Evolutionary conservation across 2,888 invertebrate species (phyloP).

Genomic region (Thereva unica): DNA sequence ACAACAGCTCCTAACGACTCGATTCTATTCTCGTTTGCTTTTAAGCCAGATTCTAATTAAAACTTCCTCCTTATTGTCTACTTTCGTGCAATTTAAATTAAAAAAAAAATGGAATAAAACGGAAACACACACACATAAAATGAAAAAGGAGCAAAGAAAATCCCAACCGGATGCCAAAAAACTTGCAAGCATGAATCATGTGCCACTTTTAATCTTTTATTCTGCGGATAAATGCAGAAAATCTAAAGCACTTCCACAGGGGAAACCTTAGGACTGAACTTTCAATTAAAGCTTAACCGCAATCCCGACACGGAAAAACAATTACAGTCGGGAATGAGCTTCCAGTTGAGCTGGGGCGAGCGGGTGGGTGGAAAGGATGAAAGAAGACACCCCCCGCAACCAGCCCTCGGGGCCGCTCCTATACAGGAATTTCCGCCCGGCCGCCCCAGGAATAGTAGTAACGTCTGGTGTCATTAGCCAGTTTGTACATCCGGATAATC

Average conservation of each 20-base stretch:
- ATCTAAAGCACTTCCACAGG: conserved; percentile 7
- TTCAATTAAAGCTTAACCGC: conserved; percentile 32
- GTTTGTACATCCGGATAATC: conserved; percentile 35
- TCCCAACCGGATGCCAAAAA: no score
- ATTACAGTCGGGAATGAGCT: conserved; percentile 31
- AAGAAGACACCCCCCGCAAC: no score
- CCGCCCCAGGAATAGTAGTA: conserved; percentile 14
- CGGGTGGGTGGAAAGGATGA: conserved; percentile 1
- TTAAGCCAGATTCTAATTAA: no score
- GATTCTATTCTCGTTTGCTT: no score
- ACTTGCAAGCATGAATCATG: no score
- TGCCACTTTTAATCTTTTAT: neutral
- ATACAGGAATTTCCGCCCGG: neutral
- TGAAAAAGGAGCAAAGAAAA: no score
- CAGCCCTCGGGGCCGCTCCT: neutral
- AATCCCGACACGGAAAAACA: conserved; percentile 26
- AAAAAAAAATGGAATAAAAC: no score
- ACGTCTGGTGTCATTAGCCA: conserved; percentile 34
- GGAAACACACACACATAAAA: no score
- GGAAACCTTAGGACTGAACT: conserved; percentile 28
- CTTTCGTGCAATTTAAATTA: no score
- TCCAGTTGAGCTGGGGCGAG: conserved; percentile 4
- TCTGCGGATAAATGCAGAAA: conserved; percentile 3
- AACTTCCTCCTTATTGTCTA: no score
- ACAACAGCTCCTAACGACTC: no score